Evolutionary conservation across 2,797 vertebrate species (phyloP), one percentile per base, ranked within the genome.

Genomic region (Uromys caudimaculatus): DNA sequence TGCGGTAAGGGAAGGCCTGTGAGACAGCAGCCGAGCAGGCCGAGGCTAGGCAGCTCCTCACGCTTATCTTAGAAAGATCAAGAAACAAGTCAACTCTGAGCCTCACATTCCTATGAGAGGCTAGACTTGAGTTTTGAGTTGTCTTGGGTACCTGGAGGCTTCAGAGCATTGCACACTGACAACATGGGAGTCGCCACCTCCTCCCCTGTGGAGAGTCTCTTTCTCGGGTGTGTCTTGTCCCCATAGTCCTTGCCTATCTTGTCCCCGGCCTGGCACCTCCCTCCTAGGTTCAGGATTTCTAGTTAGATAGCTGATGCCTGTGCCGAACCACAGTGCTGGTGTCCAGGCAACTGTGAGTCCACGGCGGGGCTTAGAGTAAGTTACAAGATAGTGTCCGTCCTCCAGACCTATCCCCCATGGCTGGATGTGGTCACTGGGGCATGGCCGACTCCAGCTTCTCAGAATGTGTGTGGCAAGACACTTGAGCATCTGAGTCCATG

Each of bases 181-280:
- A 47, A 23, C 44, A 32, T 47, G 58, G 29, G 47, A 2, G 47
- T 67, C 78, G 16, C 54, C 6, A 23, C 44, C 13, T 1, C 60
- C 54, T 29, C 35, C 32, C 23, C 73, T 23, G 3, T 14, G 19
- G 47, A 29, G 38, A 23, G 0, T 58, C 47, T 62, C 29, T 88
- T 41, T 14, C 12, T 0, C 0, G 0, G 60, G 52, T 41, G 44
- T 89, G 9, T 1, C 0, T 82, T 58, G 41, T 60, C 77, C 44
- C 17, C 17, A n/a, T 0, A 1, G 0, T n/a, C 64, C 79, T 73
- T 0, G 0, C 35, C n/a, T 81, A 0, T 27, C 50, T 67, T 19
- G 58, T 47, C 27, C 44, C 8, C 23, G 13, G n/a, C 75, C 67
- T 50, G 77, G 16, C 0, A 0, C 60, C 47, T 67, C 19, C 32